Conservation (phyloP, 2,888 invertebrate species). For the Lasius platythorax region DNA sequence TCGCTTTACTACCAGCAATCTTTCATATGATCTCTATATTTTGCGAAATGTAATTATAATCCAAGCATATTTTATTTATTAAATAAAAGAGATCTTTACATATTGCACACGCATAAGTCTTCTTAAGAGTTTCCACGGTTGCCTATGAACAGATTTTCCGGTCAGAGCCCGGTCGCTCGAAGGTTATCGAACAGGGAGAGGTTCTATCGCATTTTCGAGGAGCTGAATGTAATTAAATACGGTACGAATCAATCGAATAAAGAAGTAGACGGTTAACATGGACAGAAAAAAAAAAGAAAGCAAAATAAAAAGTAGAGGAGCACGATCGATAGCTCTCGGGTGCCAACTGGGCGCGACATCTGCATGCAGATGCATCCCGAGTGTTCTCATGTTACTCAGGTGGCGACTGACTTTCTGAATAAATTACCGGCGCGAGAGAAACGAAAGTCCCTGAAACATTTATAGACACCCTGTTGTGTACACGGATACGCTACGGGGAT, state of each 20-base stretch:
- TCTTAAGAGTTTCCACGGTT: background rate
- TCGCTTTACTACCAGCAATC: background rate
- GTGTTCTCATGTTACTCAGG: conserved; percentile 82
- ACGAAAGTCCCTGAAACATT: conserved; percentile 74
- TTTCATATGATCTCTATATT: background rate
- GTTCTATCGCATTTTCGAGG: conserved; percentile 1
- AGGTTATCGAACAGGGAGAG: conserved; percentile 17
- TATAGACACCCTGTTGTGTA: conserved; percentile 76
- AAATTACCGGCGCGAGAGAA: conserved; percentile 77
- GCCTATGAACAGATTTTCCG: background rate
- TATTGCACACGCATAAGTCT: background rate
- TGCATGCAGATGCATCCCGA: conserved; percentile 76
- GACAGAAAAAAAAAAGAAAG: conserved; percentile 39
- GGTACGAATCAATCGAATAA: conserved; percentile 56
- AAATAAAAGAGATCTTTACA: background rate
- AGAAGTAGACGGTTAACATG: conserved; percentile 42
- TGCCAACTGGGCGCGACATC: conserved; percentile 74
- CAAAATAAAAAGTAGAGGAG: conserved; percentile 28
- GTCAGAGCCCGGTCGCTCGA: background rate
- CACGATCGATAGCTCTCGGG: conserved; percentile 62
- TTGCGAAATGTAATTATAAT: background rate
- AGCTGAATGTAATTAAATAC: conserved; percentile 48
- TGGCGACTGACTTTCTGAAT: conserved; percentile 80
- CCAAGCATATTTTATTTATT: background rate
- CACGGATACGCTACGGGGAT: conserved; percentile 75